phyloP scores from a whole-genome alignment of 2,113 vertebrate genomes.

The Phrynocephalus versicolor region DNA sequence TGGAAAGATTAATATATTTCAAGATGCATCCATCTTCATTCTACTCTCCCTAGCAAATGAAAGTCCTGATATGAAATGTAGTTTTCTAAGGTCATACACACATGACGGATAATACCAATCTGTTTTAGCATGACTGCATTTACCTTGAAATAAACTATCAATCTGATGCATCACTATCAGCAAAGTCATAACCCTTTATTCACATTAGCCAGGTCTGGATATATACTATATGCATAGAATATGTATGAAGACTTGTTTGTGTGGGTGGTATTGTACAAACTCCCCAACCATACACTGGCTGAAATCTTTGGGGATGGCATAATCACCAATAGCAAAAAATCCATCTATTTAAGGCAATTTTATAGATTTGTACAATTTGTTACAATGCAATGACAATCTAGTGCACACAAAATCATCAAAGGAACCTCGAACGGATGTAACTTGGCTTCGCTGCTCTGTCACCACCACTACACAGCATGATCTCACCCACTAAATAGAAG shows the following conservation, averaged over 20 bases:
- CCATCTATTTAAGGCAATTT: too few species aligned
- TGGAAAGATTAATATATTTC: constrained; percentile 27
- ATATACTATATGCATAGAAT: not conserved
- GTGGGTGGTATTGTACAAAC: not conserved
- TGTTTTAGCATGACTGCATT: constrained; percentile 24
- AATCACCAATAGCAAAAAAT: too few species aligned
- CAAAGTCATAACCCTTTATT: constrained; percentile 7
- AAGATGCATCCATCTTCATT: constrained; percentile 26
- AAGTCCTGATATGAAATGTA: constrained; percentile 13
- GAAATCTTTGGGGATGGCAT: too few species aligned
- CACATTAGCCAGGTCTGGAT: not conserved
- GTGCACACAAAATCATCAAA: not conserved
- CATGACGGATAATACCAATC: constrained; percentile 22
- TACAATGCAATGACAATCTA: too few species aligned
- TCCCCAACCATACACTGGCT: not conserved
- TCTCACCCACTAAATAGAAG: not conserved
- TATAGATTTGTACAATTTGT: too few species aligned
- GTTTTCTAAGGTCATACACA: constrained; percentile 19
- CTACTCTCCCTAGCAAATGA: not conserved
- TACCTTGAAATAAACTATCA: constrained; percentile 28
- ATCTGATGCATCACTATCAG: constrained; percentile 13
- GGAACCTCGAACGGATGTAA: not conserved
- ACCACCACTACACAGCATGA: too few species aligned
- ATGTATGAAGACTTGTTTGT: not conserved
- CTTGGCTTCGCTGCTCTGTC: not conserved